Conservation (phyloP, 2,797 vertebrate species). For the Takifugu ocellatus region DNA sequence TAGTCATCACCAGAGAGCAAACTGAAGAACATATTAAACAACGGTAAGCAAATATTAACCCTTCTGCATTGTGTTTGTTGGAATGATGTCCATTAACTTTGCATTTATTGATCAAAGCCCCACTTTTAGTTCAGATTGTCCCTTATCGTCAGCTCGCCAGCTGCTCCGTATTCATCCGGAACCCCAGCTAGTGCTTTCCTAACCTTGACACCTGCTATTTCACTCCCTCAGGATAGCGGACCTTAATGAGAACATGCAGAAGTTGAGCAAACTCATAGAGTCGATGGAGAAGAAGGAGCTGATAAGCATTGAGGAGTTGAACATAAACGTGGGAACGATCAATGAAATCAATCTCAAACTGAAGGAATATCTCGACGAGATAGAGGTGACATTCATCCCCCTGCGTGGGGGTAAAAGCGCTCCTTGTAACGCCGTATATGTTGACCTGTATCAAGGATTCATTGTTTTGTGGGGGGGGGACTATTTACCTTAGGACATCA, state of each 20-base stretch:
- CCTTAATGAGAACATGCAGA: conserved; percentile 73
- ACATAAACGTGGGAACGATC: conserved; percentile 80
- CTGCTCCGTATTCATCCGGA: neutral
- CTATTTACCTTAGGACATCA: conserved; percentile 76
- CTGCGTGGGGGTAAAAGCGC: neutral
- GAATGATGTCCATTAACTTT: neutral
- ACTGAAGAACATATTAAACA: conserved; percentile 71
- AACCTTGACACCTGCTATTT: neutral
- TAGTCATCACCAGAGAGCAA: conserved; percentile 62
- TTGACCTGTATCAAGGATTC: neutral
- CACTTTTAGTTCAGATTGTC: too few species aligned
- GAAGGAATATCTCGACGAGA: conserved; percentile 75
- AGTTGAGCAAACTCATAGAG: conserved; percentile 75
- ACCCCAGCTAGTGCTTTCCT: neutral
- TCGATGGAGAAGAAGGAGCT: conserved; percentile 78
- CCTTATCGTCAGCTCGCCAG: too few species aligned
- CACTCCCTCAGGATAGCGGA: conserved; percentile 66
- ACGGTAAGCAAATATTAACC: conserved; percentile 67
- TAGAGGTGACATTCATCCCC: conserved; percentile 72
- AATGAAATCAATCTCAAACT: conserved; percentile 74
- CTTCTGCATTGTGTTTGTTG: neutral
- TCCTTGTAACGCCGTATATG: neutral
- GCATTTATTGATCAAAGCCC: neutral
- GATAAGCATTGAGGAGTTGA: conserved; percentile 79
- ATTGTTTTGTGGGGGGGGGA: neutral